A percentile compares a stretch with the other conserved stretches of the same genome.
These are phyloP conservation scores for Orgyia antiqua DNA, from an alignment of 2,888 invertebrate species.

Conservation along the genomic window DNA sequence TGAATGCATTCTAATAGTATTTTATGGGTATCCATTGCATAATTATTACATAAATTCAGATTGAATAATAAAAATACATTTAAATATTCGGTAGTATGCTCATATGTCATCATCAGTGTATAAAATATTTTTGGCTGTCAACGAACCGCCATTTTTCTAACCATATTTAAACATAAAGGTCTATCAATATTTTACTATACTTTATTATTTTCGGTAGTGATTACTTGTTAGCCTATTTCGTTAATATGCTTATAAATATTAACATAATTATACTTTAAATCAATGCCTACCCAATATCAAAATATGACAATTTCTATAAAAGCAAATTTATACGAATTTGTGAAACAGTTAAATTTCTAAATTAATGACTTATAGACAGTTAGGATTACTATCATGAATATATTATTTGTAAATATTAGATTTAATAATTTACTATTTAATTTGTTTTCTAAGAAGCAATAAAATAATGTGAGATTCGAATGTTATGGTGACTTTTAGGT, in stretches of 20 bases:
- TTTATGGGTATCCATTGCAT: constrained; percentile 11
- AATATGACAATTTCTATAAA: constrained; percentile 58
- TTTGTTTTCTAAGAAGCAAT: no score
- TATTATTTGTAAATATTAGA: constrained; percentile 50
- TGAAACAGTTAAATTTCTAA: constrained; percentile 57
- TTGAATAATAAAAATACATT: constrained; percentile 12
- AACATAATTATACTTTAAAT: constrained; percentile 50
- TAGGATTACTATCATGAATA: constrained; percentile 59
- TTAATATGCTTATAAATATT: constrained; percentile 39
- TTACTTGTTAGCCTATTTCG: constrained; percentile 39
- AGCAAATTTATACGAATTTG: constrained; percentile 46
- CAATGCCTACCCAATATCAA: constrained; percentile 46
- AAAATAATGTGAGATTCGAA: no score
- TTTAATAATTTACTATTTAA: no score
- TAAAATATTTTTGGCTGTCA: constrained; percentile 25
- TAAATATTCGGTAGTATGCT: constrained; percentile 21
- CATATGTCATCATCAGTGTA: constrained; percentile 14
- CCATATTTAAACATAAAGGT: constrained; percentile 18
- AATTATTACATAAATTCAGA: constrained; percentile 19
- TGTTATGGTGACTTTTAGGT: no score
- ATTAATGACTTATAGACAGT: constrained; percentile 55
- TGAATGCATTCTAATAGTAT: no score
- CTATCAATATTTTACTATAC: constrained; percentile 20
- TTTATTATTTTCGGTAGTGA: constrained; percentile 29
- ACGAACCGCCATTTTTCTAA: constrained; percentile 14